Base-by-base conservation (phyloP, 2,113 vertebrate genomes). In the Hemicordylus capensis region DNA sequence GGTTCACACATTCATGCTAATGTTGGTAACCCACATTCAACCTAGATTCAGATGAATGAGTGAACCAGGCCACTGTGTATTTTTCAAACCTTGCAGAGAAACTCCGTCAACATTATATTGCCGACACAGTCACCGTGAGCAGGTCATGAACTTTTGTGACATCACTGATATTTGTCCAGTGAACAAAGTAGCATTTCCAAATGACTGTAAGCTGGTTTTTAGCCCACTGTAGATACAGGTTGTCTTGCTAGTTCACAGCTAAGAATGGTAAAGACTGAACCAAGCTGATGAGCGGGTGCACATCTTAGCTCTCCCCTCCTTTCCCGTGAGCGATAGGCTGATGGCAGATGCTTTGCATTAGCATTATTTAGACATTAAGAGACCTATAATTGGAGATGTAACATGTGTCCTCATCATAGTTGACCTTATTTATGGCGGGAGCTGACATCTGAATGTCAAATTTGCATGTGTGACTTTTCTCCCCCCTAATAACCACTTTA, bases 351-450 rank as follows among this genome's bases (percentile, higher is more conserved):
- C 91, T 89, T 59, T 61, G 3, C 87, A 87, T 96, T 95, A 95
- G 91, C 44, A 48, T 95, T 95, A 96, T 94, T 96, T 95, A 95
- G 58, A 80, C 90, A 93, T 96, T 94, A 95, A 93, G 90, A 93
- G 90, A 89, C 85, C 91, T 95, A 94, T 96, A 96, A 96, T 95
- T 95, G 95, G 94, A 94, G 90, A 90, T 90, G 44, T 87, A 92
- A 90, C 93, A 94, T 95, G 92, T 93, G 92, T 94, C 92, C 91
- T 95, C 90, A 95, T 96, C 94, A 90, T 24, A 37, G 92, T 26
- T 96, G 95, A 96, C 95, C 96, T 96, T 96, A 95, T 95, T 96
- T 94, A 94, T 92, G 93, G 92, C 93, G 91, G 84, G 77, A 87
- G 72, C 88, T 95, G 91, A 92, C 83, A 93, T 93, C 92, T 95